Conservation (phyloP, 2,888 invertebrate species). For the Pollenia labialis region DNA sequence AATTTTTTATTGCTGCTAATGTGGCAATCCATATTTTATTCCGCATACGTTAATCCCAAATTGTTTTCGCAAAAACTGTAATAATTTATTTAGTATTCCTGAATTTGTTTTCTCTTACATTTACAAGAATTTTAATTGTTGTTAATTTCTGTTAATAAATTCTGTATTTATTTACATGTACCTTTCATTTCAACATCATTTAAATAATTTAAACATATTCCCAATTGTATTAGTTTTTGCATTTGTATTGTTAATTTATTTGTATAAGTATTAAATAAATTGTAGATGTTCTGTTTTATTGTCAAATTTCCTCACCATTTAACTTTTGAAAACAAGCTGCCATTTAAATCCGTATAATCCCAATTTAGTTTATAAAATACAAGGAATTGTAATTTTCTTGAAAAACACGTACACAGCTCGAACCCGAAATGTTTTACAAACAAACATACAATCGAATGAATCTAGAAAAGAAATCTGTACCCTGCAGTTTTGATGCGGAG, state of each 20-base stretch:
- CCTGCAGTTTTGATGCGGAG: background rate
- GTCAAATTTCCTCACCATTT: conserved; percentile 71
- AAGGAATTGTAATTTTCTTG: conserved; percentile 58
- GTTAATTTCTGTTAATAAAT: background rate
- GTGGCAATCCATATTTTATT: no score
- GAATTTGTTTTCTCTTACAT: no score
- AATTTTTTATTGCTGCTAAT: no score
- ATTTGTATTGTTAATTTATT: conserved; percentile 40
- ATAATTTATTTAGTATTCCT: no score
- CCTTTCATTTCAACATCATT: background rate
- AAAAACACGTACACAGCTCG: conserved; percentile 4
- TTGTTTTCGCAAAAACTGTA: no score
- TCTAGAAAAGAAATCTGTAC: background rate
- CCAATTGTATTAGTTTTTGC: conserved; percentile 25
- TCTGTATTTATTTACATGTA: background rate
- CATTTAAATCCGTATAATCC: conserved; percentile 69
- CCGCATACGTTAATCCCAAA: no score
- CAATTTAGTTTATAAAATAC: conserved; percentile 61
- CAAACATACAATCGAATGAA: background rate
- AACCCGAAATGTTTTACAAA: background rate
- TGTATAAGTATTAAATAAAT: conserved; percentile 57
- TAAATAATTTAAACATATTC: conserved; percentile 35
- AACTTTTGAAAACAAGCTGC: conserved; percentile 66
- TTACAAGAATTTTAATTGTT: no score
- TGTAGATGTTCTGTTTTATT: conserved; percentile 60